Base-by-base conservation (phyloP, 2,888 invertebrate genomes). In the Pterobdella sp. region DNA sequence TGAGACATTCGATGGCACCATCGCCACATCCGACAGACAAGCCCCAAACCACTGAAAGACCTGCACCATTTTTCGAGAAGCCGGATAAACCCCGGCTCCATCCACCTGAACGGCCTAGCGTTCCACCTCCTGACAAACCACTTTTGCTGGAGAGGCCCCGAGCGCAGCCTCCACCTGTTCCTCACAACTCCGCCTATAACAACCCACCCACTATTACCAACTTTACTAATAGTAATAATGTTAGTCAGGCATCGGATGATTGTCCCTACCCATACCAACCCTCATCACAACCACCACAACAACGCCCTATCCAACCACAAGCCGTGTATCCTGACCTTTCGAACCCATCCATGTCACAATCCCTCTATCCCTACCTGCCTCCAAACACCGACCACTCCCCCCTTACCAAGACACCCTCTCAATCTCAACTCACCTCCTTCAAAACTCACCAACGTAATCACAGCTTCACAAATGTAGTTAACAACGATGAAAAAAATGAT, bases 71-170 rank as follows among this genome's bases (percentile, higher is more conserved):
- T n/a, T n/a, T n/a, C n/a, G n/a, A n/a, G n/a, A 56, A 56, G n/a
- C n/a, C 26, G 60, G 60, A 56, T 4, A 7, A n/a, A 26, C 60
- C 60, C n/a, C 60, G 60, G 4, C 4, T 22, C 14, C 4, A 22
- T 7, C 60, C 60, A 22, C 60, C 60, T 3, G 60, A 56, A 56
- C 60, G 60, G n/a, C 60, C 60, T 26, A 26, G n/a, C n/a, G 18
- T 56, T 22, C 60, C 60, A 3, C 60, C 60, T 4, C 60, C 60
- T n/a, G 60, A 56, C 60, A 56, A 56, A 22, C 60, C 60, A 56
- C 60, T 26, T 3, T 26, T 26, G n/a, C 60, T 18, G 3, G 60
- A 56, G 26, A 4, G 60, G 3, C 60, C 60, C 7, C 18, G 26
- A 56, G 7, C n/a, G 4, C 60, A 56, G 7, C 60, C 60, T 18